Evolutionary conservation across 1,140 invertebrate species (phyloP), one percentile per base, ranked within the genome.

Genomic region (Aethina tumida): DNA sequence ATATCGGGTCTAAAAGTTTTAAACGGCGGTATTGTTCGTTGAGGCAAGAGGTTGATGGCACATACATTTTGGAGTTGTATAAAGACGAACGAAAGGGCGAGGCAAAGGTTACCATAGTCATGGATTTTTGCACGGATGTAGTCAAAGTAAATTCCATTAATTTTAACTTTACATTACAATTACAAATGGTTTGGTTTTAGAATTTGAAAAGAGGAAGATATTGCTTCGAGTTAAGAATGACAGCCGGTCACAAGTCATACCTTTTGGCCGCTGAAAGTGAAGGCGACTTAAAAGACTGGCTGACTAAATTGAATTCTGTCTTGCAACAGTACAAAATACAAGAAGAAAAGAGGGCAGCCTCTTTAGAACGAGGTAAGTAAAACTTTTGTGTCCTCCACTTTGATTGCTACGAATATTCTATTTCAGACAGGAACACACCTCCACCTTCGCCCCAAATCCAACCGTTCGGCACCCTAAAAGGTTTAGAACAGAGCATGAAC

Each of bases 11-110:
- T 8, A 88, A 88, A 58, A 90, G 89, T 27, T 94, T 93, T 56
- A 94, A 94, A 66, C 74, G 84, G 59, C 72, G 89, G 34, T 93
- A 83, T 66, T 91, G 89, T 65, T 82, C 82, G 65, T 69, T 95
- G 51, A 70, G 88, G 35, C 82, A 86, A 64, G 86, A 92, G 65
- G 77, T 88, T 18, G 88, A 93, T 63, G 86, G 85, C 7, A 88
- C 87, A 0, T 91, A 91, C 52, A 84, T 89, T 51, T 68, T 95
- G 13, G 87, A 93, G 64, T 74, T 94, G 51, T 86, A 87, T 58
- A 95, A 94, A 68, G 90, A 94, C 67, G 88, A 94, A 35, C 86
- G 83, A 56, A 90, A 88, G 63, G 76, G 74, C 2, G 89, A 94
- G 53, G 81, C 83, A 1, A 93, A 93, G 66, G 75, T 84, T 40